A percentile compares a stretch with the other conserved stretches of the same genome.
These are phyloP conservation scores for Cavia porcellus DNA, from an alignment of 2,113 vertebrate species.

Conservation along the genomic window DNA sequence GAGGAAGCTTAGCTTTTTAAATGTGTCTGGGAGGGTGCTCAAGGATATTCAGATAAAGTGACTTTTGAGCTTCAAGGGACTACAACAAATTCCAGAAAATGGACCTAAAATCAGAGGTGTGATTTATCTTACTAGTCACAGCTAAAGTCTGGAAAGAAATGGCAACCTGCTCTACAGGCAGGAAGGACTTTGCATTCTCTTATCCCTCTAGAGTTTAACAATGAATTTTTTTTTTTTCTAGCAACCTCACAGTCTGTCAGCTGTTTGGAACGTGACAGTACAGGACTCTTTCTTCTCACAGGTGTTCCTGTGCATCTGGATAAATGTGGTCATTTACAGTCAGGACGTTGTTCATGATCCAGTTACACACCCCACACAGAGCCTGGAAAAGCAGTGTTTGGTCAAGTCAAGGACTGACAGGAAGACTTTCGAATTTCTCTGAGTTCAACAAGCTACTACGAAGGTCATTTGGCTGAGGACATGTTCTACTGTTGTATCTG, in stretches of 20 bases:
- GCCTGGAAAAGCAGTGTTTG: neutral
- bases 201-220: neutral
- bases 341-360: neutral
- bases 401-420: neutral
- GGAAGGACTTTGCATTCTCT: neutral
- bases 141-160: neutral
- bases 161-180: neutral
- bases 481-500: neutral
- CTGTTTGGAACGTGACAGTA: neutral
- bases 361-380: neutral
- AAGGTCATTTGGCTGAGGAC: neutral
- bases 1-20: neutral
- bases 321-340: neutral
- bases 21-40: neutral
- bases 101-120: neutral
- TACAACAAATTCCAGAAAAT: constrained; percentile 41
- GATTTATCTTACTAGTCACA: neutral
- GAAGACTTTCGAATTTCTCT: neutral
- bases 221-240: constrained; percentile 7
- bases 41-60: constrained; percentile 8
- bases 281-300: neutral
- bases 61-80: neutral
- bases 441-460: neutral
- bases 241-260: neutral
- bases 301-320: neutral